phyloP scores from a whole-genome alignment of 2,888 invertebrate species.

The Stegophylla sp. region DNA sequence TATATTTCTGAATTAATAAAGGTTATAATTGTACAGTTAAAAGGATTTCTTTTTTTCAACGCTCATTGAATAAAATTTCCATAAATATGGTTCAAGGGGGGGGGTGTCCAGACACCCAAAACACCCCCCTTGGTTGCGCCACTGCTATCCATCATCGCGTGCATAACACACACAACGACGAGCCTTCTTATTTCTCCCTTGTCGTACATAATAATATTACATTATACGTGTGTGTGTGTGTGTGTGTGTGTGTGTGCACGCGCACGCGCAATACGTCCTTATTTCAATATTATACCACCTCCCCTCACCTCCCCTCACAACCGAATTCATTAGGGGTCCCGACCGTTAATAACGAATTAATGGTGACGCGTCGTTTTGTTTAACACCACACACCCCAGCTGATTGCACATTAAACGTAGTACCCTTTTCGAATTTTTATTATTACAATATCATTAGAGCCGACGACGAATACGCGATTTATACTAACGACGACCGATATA shows the following conservation, averaged over 20 bases:
- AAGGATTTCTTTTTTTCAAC: no score
- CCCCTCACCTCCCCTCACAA: background rate
- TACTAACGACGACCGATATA: background rate
- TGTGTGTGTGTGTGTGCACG: no score
- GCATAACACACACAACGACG: background rate
- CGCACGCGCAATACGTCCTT: conserved; percentile 1
- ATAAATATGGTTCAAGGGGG: no score
- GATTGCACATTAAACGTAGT: conserved; percentile 30
- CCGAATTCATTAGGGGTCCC: conserved; percentile 15
- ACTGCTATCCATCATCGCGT: background rate
- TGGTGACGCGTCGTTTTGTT: conserved; percentile 58
- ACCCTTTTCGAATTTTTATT: conserved; percentile 38
- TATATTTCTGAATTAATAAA: no score
- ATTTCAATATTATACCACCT: background rate
- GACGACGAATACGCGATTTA: background rate
- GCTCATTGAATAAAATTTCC: no score
- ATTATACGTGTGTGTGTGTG: no score
- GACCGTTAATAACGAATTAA: conserved; percentile 58
- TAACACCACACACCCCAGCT: conserved; percentile 53
- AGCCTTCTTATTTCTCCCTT: background rate
- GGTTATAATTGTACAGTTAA: no score
- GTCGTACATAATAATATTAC: background rate
- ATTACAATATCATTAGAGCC: conserved; percentile 33
- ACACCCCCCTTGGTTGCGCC: no score
- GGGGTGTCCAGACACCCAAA: no score